phyloP scores from a whole-genome alignment of 30 jellyfish, hydroid and myxozoan species.

The Catostylus mosaicus region DNA sequence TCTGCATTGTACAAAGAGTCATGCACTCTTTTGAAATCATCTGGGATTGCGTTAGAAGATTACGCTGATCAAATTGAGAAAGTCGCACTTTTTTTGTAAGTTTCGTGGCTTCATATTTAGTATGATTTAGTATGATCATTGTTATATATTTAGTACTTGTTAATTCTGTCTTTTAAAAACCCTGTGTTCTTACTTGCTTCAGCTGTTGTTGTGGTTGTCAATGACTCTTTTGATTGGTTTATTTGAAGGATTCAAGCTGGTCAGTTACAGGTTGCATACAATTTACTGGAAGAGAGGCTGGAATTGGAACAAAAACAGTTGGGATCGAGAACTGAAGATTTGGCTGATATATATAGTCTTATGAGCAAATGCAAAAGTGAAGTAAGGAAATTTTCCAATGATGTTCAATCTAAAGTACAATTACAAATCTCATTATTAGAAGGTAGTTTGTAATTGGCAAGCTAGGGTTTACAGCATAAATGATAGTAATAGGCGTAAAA shows the following conservation, averaged over 20 bases:
- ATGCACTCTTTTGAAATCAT: slow-evolving; percentile 25
- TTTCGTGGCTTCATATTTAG: neutral
- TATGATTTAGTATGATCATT: neutral
- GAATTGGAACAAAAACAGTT: slow-evolving; percentile 60
- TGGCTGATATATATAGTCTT: slow-evolving; percentile 79
- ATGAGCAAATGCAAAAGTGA: slow-evolving; percentile 85
- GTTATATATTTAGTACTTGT: no score
- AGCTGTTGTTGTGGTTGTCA: neutral
- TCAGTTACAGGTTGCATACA: slow-evolving; percentile 70
- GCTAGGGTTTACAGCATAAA: no score
- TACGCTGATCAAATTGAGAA: slow-evolving; percentile 81
- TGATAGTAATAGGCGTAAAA: no score
- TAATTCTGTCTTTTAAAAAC: no score
- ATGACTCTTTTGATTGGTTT: neutral
- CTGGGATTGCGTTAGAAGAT: slow-evolving; percentile 60
- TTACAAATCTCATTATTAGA: no score
- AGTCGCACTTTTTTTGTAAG: slow-evolving; percentile 80
- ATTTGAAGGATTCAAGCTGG: slow-evolving; percentile 82
- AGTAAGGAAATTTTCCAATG: slow-evolving; percentile 29
- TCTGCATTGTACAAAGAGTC: slow-evolving; percentile 83
- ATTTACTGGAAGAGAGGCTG: slow-evolving; percentile 71
- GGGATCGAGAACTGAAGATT: slow-evolving; percentile 69
- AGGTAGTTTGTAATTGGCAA: no score
- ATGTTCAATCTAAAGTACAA: no score
- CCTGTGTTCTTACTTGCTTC: no score